Percentiles rank a stretch among this genome's conserved stretches.
Evolutionary conservation across 2,888 invertebrate species (phyloP).

Genomic region (Ptilodon capucinus): DNA sequence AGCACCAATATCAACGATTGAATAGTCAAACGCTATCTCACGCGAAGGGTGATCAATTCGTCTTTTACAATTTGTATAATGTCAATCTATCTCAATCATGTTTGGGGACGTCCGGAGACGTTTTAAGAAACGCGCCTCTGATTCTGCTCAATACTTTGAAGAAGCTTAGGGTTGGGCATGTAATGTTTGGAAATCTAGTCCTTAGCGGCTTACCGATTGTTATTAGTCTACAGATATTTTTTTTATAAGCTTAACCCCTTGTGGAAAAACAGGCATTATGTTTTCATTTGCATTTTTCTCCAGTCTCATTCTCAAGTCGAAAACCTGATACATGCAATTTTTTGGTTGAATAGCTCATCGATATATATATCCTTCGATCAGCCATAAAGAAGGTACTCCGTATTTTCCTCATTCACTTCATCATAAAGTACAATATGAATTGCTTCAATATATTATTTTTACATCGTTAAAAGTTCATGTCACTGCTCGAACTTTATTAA

Average conservation of each 20-base stretch:
- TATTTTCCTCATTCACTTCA: background rate
- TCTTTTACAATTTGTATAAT: constrained; percentile 79
- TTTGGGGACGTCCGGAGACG: constrained; percentile 21
- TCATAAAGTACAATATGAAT: background rate
- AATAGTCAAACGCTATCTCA: constrained; percentile 44
- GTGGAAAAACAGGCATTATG: too few relatives aligned
- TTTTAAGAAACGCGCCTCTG: background rate
- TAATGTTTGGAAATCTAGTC: too few relatives aligned
- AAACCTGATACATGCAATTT: too few relatives aligned
- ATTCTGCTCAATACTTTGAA: background rate
- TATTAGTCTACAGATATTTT: too few relatives aligned
- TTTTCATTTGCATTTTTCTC: too few relatives aligned
- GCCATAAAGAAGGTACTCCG: too few relatives aligned
- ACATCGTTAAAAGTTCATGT: background rate
- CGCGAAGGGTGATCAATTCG: constrained; percentile 73
- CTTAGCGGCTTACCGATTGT: background rate
- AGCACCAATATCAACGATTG: constrained; percentile 51
- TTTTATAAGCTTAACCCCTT: too few relatives aligned
- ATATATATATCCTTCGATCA: too few relatives aligned
- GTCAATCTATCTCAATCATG: constrained; percentile 73
- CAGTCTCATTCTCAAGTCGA: too few relatives aligned
- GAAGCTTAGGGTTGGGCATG: background rate
- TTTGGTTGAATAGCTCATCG: too few relatives aligned
- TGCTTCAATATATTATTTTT: background rate
- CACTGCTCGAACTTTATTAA: background rate